Percentiles rank a stretch among this genome's conserved stretches.
Conservation (phyloP, 2,888 invertebrate genomes). For the Mythimna albipuncta region DNA sequence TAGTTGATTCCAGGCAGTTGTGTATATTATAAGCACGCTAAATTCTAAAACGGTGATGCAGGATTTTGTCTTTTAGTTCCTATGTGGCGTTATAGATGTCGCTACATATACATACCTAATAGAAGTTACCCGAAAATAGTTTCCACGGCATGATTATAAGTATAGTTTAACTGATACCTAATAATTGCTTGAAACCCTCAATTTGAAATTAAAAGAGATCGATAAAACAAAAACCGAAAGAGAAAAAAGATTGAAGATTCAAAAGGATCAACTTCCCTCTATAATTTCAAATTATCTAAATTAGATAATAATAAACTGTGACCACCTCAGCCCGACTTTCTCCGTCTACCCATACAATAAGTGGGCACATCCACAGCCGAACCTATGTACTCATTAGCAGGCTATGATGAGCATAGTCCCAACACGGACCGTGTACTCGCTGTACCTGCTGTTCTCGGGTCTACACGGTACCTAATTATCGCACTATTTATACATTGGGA, state of each 20-base stretch:
- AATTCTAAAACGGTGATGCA: too few relatives aligned
- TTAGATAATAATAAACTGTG: conserved; percentile 14
- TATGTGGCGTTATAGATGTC: too few relatives aligned
- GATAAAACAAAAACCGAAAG: not conserved
- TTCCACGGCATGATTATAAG: too few relatives aligned
- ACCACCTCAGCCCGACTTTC: conserved; percentile 23
- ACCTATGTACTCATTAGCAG: conserved; percentile 64
- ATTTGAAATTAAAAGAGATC: not conserved
- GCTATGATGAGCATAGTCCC: conserved; percentile 54
- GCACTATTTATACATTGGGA: conserved; percentile 59
- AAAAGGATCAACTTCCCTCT: not conserved
- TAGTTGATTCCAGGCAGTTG: too few relatives aligned
- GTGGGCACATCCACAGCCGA: conserved; percentile 38
- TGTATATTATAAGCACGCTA: too few relatives aligned
- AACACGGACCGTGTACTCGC: conserved; percentile 20
- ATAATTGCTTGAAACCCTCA: not conserved
- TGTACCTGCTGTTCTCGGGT: conserved; percentile 30
- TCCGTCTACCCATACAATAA: conserved; percentile 27
- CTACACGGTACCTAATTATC: conserved; percentile 64
- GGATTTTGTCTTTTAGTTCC: too few relatives aligned
- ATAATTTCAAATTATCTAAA: conserved; percentile 17
- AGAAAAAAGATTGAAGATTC: not conserved
- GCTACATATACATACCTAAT: too few relatives aligned
- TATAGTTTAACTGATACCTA: not conserved
- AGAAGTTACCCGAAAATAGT: too few relatives aligned